Percentiles rank a stretch among this genome's conserved stretches.
Conservation (phyloP, 1,140 invertebrate genomes). For the Heliconius hermathena region DNA sequence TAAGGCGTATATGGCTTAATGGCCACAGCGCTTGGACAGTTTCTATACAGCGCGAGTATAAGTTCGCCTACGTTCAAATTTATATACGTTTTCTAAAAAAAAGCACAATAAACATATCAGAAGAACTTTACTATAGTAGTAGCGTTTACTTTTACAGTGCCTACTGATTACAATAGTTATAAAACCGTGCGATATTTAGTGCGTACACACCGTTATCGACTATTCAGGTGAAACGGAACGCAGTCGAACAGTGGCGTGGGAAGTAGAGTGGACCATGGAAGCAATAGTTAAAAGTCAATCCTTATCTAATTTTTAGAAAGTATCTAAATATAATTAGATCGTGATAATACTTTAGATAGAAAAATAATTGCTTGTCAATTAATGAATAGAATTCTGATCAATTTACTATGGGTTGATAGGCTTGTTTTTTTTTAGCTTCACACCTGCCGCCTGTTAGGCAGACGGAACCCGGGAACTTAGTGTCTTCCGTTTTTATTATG, state of each 20-base stretch:
- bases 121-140: neutral
- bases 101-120: too few species aligned
- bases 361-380: too few species aligned
- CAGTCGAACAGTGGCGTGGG: slow-evolving; percentile 49
- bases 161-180: neutral
- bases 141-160: neutral
- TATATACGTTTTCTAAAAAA: too few species aligned
- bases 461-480: too few species aligned
- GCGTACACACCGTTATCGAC: slow-evolving; percentile 45
- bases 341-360: neutral
- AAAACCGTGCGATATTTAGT: slow-evolving; percentile 16
- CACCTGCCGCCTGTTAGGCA: too few species aligned
- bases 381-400: neutral
- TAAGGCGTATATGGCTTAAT: too few species aligned
- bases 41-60: too few species aligned
- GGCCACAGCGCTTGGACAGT: too few species aligned
- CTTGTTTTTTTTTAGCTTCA: too few species aligned
- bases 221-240: slow-evolving; percentile 46
- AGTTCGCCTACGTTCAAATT: too few species aligned
- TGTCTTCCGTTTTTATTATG: too few species aligned
- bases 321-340: neutral
- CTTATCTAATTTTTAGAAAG: slow-evolving; percentile 7
- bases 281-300: neutral
- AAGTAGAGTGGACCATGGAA: slow-evolving; percentile 36
- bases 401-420: too few species aligned